Percentiles rank a stretch among this genome's conserved stretches.
Evolutionary conservation across 2,797 vertebrate species (phyloP).

Genomic region (Rhodeus uyekii): DNA sequence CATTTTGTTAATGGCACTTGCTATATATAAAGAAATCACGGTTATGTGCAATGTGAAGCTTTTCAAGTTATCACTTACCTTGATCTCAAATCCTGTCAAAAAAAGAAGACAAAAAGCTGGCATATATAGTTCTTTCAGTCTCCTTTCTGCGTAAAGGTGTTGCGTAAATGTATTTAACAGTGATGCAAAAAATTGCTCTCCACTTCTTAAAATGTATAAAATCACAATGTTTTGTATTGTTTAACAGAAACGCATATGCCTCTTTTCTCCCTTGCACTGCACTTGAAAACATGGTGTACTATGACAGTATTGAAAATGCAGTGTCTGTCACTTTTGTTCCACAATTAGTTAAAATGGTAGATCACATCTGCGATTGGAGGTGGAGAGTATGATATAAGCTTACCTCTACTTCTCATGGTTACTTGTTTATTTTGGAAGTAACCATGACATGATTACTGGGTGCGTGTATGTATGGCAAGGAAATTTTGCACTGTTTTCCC

Average conservation of each 20-base stretch:
- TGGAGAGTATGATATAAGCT: conserved; percentile 7
- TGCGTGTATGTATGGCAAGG: background rate
- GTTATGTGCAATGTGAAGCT: background rate
- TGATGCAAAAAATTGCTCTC: background rate
- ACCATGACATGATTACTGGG: background rate
- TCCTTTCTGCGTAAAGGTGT: background rate
- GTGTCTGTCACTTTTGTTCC: background rate
- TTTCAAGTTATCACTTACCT: background rate
- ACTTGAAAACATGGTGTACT: background rate
- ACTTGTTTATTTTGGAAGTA: conserved; percentile 16
- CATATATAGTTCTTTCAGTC: background rate
- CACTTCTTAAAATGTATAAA: background rate
- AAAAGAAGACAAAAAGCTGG: background rate
- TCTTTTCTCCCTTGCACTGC: background rate
- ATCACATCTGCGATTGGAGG: background rate
- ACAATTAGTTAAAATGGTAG: background rate
- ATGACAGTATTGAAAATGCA: background rate
- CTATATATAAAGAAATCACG: background rate
- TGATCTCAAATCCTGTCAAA: background rate
- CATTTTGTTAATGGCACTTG: background rate
- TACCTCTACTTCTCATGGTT: background rate
- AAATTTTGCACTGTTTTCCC: background rate
- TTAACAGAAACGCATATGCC: background rate
- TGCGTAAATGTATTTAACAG: background rate
- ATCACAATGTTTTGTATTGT: background rate